Evolutionary conservation across 2,888 invertebrate genomes (phyloP).

Genomic region (Heteromurus nitidus): DNA sequence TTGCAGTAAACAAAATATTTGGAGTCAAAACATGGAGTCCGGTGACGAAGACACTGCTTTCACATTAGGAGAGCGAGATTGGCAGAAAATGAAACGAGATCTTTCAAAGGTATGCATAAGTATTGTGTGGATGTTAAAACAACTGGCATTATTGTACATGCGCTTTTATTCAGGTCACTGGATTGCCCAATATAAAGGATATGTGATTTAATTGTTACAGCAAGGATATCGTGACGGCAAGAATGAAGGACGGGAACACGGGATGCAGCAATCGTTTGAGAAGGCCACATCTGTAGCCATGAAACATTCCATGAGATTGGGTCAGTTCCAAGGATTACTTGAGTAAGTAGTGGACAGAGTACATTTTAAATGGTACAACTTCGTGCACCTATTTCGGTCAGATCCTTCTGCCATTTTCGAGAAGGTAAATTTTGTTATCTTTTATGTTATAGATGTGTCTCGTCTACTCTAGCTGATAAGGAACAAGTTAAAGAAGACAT

Average conservation of each 20-base stretch:
- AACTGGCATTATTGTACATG: not conserved
- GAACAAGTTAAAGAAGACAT: too few relatives aligned
- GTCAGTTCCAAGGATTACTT: constrained; percentile 63
- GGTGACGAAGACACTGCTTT: constrained; percentile 66
- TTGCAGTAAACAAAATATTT: too few relatives aligned
- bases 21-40: constrained; percentile 68
- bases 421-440: too few relatives aligned
- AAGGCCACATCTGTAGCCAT: constrained; percentile 51
- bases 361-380: too few relatives aligned
- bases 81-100: constrained; percentile 62
- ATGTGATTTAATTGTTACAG: constrained; percentile 47
- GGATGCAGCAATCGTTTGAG: constrained; percentile 61
- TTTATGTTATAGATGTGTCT: too few relatives aligned
- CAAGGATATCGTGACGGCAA: constrained; percentile 67
- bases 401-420: too few relatives aligned
- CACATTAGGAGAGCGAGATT: constrained; percentile 60
- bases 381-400: too few relatives aligned
- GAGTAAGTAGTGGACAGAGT: constrained; percentile 64
- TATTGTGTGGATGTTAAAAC: not conserved
- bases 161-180: too few relatives aligned
- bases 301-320: constrained; percentile 61
- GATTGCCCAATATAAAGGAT: not conserved
- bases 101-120: constrained; percentile 58
- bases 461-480: too few relatives aligned
- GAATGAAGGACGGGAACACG: constrained; percentile 58